Base-by-base conservation (phyloP, 2,797 vertebrate species). In the Enteromius treurensis region DNA sequence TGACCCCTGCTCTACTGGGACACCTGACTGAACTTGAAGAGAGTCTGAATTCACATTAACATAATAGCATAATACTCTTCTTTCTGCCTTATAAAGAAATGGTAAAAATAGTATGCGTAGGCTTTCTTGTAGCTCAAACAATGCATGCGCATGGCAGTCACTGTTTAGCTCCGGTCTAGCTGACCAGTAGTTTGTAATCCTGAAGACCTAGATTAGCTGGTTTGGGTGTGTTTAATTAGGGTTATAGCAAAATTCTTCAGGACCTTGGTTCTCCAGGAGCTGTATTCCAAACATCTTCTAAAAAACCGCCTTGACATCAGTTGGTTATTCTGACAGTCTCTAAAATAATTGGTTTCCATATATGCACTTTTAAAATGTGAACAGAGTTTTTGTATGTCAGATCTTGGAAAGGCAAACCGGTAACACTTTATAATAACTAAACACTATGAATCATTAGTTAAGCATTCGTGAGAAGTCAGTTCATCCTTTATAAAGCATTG, bases 391-490 rank as follows among this genome's bases (percentile, higher is more conserved):
- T 74, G 19, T 32, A 55, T 45, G 40, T 73, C 40, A 81, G 9
- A 81, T 80, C 73, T 55, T 68, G 64, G 47, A 73, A 34, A 77
- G 71, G 75, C 78, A 60, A 68, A 37, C 34, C 34, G 34, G 34
- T 37, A 37, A 37, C 34, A 37, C 34, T 34, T 34, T 34, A 34
- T 34, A 34, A 34, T 34, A 34, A 34, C 34, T 34, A 34, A 34
- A 4, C 34, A 34, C 34, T 34, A 34, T 34, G 34, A 34, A 34
- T 37, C 5, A 37, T 37, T 37, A 37, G 5, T 37, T 7, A 37
- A 37, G 4, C 6, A 37, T 37, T 37, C 7, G 37, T 7, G 37
- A 37, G 6, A 37, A 37, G 37, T 7, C 37, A 37, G 37, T 37
- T 37, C 37, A 37, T 37, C 37, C 37, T 37, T 37, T 7, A 37